Evolutionary conservation across 1,140 invertebrate species (phyloP).

Genomic region (Periplaneta americana): DNA sequence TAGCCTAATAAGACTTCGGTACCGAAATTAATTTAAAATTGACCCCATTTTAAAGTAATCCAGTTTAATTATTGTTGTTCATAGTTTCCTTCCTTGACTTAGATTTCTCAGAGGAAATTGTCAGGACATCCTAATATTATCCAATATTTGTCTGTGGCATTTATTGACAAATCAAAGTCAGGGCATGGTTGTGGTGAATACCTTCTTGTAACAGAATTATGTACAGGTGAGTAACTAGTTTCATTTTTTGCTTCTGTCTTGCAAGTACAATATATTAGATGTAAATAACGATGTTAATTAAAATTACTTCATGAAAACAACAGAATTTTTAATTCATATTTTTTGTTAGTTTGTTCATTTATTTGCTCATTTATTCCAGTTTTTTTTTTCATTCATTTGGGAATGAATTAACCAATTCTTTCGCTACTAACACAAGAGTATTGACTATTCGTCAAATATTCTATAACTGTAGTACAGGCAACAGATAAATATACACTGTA

Average conservation of each 20-base stretch:
- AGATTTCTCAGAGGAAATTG: conserved; percentile 49
- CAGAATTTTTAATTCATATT: no score
- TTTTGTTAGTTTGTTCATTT: neutral
- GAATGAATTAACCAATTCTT: no score
- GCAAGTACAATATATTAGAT: neutral
- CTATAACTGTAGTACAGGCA: no score
- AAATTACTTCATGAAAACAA: no score
- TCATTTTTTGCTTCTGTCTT: neutral
- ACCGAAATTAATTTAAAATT: no score
- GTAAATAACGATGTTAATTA: no score
- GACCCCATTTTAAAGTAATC: no score
- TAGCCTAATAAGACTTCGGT: no score
- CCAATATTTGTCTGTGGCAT: conserved; percentile 68
- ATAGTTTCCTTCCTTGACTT: neutral
- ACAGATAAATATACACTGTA: no score
- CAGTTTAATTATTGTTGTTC: no score
- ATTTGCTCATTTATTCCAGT: neutral
- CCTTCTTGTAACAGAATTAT: conserved; percentile 65
- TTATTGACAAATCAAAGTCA: conserved; percentile 62
- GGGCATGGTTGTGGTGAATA: conserved; percentile 63
- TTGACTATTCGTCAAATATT: no score
- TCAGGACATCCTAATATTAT: conserved; percentile 77
- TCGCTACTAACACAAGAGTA: no score
- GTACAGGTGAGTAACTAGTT: conserved; percentile 43
- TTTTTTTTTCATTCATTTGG: neutral